Percentiles rank a stretch among this genome's conserved stretches.
phyloP scores from a whole-genome alignment of 1,140 invertebrate genomes.

The Drosophila simulans region DNA sequence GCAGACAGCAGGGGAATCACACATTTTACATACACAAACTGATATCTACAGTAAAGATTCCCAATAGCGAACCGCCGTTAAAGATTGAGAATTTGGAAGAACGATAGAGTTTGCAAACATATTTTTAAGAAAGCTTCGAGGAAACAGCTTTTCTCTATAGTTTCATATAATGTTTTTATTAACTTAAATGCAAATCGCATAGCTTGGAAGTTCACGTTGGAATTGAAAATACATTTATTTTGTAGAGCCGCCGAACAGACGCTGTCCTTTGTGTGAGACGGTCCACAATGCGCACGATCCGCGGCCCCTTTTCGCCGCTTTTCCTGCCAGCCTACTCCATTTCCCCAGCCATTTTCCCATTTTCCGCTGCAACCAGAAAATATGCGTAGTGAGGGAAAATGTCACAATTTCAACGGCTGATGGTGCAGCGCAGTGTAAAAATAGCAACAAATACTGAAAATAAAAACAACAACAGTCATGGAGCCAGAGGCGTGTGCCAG shows the following conservation, averaged over 20 bases:
- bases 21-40: not conserved
- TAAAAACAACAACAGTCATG: constrained; percentile 30
- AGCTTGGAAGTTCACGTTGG: constrained; percentile 12
- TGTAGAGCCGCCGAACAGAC: constrained; percentile 7
- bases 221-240: constrained; percentile 65
- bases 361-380: constrained; percentile 34
- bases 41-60: not conserved
- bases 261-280: constrained; percentile 10
- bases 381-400: constrained; percentile 61
- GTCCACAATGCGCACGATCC: constrained; percentile 11
- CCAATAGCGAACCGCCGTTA: too few relatives aligned
- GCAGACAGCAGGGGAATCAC: constrained; percentile 15
- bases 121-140: not conserved
- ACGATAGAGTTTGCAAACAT: too few relatives aligned
- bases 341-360: constrained; percentile 11
- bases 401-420: constrained; percentile 71
- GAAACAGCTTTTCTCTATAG: not conserved
- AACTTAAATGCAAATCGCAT: too few relatives aligned
- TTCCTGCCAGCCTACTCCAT: constrained; percentile 1
- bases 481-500: not conserved
- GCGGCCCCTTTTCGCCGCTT: not conserved
- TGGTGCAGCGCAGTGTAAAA: constrained; percentile 53
- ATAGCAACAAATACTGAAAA: constrained; percentile 62
- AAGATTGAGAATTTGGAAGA: not conserved
- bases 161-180: too few relatives aligned